A percentile compares a stretch with the other conserved stretches of the same genome.
Conservation (phyloP, 2,888 invertebrate species). For the Ditula angustiorana region DNA sequence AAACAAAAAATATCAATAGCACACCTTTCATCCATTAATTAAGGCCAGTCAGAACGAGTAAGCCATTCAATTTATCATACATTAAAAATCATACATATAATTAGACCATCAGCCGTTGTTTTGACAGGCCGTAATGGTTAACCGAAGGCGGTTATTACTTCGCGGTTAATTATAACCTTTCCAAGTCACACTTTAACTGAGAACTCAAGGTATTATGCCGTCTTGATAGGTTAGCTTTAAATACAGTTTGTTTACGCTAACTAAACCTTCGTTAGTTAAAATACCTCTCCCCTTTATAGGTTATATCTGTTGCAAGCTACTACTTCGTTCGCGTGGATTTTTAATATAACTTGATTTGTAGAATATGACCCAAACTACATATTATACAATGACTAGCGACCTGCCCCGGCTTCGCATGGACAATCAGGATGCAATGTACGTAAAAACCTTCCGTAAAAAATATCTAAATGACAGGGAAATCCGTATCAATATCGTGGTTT, state of each 20-base stretch:
- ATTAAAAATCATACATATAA: conserved; percentile 34
- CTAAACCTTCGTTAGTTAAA: too few species aligned
- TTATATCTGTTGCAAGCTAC: background rate
- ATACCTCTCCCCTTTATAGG: background rate
- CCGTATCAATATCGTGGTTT: too few species aligned
- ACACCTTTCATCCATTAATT: conserved; percentile 22
- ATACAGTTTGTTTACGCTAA: background rate
- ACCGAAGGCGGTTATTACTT: conserved; percentile 30
- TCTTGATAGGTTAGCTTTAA: background rate
- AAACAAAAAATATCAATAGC: background rate
- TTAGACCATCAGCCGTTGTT: conserved; percentile 18
- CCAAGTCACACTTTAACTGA: conserved; percentile 8
- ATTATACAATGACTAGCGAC: too few species aligned
- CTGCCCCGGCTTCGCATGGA: too few species aligned
- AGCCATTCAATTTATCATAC: conserved; percentile 36
- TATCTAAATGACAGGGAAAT: too few species aligned
- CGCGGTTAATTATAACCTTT: conserved; percentile 31
- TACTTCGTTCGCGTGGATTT: too few species aligned
- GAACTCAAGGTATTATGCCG: conserved; percentile 3
- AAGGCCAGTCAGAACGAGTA: conserved; percentile 19
- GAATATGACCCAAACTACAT: too few species aligned
- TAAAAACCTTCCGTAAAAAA: too few species aligned
- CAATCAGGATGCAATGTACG: too few species aligned
- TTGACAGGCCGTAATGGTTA: conserved; percentile 23
- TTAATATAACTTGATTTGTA: too few species aligned